Conservation (phyloP, 2,888 invertebrate genomes). For the Ichneumoninae sp. region DNA sequence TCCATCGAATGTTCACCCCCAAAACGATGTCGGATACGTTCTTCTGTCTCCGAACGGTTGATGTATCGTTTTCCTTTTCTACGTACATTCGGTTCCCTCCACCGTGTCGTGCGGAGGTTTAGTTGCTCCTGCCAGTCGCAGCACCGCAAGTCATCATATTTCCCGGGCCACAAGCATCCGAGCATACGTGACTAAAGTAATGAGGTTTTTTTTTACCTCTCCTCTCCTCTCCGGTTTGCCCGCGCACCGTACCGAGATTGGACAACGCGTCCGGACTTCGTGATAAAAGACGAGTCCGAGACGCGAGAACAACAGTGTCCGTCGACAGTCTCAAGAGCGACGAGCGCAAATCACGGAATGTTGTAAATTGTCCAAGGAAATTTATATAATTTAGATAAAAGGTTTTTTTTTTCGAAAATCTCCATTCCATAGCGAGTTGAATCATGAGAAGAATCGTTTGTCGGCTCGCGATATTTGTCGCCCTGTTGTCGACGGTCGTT, state of each 20-base stretch:
- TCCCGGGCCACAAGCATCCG: neutral
- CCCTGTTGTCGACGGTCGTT: slow-evolving; percentile 15
- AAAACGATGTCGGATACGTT: neutral
- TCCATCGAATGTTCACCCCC: neutral
- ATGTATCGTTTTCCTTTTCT: slow-evolving; percentile 23
- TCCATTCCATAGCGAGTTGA: neutral
- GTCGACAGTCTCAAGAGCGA: slow-evolving; percentile 20
- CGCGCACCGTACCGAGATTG: neutral
- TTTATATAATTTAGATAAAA: slow-evolving; percentile 7
- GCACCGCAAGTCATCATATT: slow-evolving; percentile 32
- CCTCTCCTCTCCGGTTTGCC: slow-evolving; percentile 1
- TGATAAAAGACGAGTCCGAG: slow-evolving; percentile 58
- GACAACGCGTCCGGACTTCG: neutral
- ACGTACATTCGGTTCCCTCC: neutral
- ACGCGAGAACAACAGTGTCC: slow-evolving; percentile 59
- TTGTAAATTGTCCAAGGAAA: neutral
- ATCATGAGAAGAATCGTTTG: slow-evolving; percentile 15
- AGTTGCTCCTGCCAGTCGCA: slow-evolving; percentile 13
- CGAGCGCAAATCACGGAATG: neutral
- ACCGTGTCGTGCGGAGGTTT: neutral
- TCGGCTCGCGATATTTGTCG: slow-evolving; percentile 16
- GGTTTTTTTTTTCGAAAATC: neutral
- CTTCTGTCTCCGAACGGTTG: neutral
- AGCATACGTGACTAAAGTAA: slow-evolving; percentile 59
- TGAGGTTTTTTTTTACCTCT: slow-evolving; percentile 52